Evolutionary conservation across 92 coral and sea anemone species (phyloP).

Genomic region (Pocillopora meandrina): DNA sequence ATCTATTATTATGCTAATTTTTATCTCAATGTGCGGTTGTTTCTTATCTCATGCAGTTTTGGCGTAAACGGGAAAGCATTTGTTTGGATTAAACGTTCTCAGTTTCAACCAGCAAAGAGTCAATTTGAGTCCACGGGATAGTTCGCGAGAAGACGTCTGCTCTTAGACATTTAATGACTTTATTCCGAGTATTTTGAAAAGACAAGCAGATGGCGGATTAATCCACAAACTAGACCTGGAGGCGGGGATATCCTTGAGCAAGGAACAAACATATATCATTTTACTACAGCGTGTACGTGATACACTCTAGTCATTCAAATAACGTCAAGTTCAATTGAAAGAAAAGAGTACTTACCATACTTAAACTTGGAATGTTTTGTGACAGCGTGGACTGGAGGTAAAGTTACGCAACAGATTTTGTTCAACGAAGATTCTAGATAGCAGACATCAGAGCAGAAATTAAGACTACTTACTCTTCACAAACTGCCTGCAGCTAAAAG

Average conservation of each 20-base stretch:
- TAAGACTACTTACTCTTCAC: too few species aligned
- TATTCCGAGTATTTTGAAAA: neutral
- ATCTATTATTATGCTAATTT: neutral
- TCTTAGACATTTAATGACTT: neutral
- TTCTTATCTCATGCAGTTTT: neutral
- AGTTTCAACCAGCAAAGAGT: neutral
- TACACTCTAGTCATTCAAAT: neutral
- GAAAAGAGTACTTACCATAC: neutral
- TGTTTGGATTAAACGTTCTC: neutral
- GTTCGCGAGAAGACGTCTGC: neutral
- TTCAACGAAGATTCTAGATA: too few species aligned
- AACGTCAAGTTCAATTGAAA: neutral
- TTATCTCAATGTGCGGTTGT: neutral
- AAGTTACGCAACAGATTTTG: too few species aligned
- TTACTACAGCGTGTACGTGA: neutral
- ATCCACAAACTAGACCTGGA: neutral
- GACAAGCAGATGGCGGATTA: neutral
- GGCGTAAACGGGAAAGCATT: neutral
- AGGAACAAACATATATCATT: neutral
- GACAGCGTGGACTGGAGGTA: neutral
- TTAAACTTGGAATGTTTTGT: neutral
- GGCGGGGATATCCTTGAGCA: neutral
- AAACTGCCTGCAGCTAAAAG: too few species aligned
- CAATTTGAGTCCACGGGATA: neutral
- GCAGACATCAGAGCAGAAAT: too few species aligned